A percentile compares a stretch with the other conserved stretches of the same genome.
phyloP scores from a whole-genome alignment of 1,140 invertebrate genomes.

The Cyrtorhinus lividipennis region DNA sequence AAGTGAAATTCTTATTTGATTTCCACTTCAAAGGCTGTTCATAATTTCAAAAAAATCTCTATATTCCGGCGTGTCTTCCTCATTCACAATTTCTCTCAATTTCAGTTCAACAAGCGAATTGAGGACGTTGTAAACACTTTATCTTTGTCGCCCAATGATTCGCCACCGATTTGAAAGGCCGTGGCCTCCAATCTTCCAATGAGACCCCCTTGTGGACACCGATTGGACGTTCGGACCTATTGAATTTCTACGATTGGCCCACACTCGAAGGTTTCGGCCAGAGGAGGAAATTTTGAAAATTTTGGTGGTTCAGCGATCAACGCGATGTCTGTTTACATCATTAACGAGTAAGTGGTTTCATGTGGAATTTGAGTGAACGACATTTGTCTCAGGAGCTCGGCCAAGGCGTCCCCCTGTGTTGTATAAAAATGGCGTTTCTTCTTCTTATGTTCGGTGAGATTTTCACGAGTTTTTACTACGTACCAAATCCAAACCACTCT shows the following conservation, averaged over 20 bases:
- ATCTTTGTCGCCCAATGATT: no score
- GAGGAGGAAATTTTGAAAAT: conserved; percentile 1
- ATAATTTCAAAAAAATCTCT: no score
- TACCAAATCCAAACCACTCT: not conserved
- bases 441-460: not conserved
- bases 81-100: no score
- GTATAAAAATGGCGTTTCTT: not conserved
- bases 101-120: no score
- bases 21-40: no score
- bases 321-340: not conserved
- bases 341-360: not conserved
- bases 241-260: not conserved
- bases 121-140: no score
- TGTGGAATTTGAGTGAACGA: not conserved
- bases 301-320: not conserved
- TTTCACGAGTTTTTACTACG: not conserved
- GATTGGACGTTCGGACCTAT: not conserved
- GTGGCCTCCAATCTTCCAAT: not conserved
- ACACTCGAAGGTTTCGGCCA: not conserved
- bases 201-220: not conserved
- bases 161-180: not conserved
- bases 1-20: no score
- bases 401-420: not conserved
- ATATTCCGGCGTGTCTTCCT: no score
- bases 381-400: no score